Evolutionary conservation across 1,140 invertebrate genomes (phyloP), one percentile per base, ranked within the genome.

Genomic region (Drosophila serrata): DNA sequence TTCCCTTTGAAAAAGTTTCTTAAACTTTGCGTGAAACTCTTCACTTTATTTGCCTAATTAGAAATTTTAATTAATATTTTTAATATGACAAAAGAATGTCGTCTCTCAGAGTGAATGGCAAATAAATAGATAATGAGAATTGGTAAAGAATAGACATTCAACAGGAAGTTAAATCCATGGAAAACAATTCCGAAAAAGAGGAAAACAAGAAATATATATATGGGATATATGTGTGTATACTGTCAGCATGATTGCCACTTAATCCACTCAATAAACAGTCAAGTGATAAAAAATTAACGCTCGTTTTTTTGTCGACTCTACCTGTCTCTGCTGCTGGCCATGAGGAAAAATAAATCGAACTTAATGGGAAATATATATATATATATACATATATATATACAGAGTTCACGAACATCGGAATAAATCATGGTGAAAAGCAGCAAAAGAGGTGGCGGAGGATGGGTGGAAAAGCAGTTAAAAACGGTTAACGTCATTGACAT

Each of bases 401-500:
- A 24, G 58, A 58, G 60, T 62, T 61, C 22, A 40, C 49, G 22
- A 22, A 58, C 17, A 62, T 39, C 9, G 24, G 37, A 68, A 70
- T 57, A 69, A 69, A 70, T 70, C 64, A 72, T 72, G 9, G 42
- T 15, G 37, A 58, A 69, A 37, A 22, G n/a, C 43, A n/a, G n/a
- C 17, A n/a, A 17, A 29, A 31, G 2, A 19, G 15, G 4, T 9
- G 15, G 5, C 11, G 45, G 11, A 6, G 12, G 15, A n/a, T n/a
- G 19, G 19, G 29, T 7, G 40, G 53, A 48, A 48, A 33, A 39
- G 42, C 27, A 13, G 51, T 55, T 27, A 58, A 51, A 51, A 51
- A 17, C 43, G 72, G 49, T 55, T 58, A 67, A 67, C 73, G 74
- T 67, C 74, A 76, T 76, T 76, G 74, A 76, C 74, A 76, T 76